Conservation (phyloP, 2,797 vertebrate genomes). For the Lithobates sylvaticus region DNA sequence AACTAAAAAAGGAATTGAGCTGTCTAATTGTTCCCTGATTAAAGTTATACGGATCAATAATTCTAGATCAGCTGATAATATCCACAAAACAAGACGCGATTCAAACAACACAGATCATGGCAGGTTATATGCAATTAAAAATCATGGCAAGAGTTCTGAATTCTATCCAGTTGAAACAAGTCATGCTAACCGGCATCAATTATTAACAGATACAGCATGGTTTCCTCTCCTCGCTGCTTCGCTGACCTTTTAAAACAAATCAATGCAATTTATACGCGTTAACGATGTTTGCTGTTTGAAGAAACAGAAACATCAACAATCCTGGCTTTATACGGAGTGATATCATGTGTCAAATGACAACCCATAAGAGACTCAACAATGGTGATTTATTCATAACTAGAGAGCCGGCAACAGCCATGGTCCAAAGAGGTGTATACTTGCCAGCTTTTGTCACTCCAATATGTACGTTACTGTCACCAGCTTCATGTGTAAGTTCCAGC, state of each 20-base stretch:
- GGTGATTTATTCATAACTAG: slow-evolving; percentile 33
- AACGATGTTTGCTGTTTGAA: slow-evolving; percentile 40
- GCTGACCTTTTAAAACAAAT: slow-evolving; percentile 53
- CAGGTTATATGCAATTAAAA: background rate
- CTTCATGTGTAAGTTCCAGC: background rate
- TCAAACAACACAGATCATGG: background rate
- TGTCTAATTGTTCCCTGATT: background rate
- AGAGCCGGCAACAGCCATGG: background rate
- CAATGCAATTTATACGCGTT: slow-evolving; percentile 47
- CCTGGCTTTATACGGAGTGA: background rate
- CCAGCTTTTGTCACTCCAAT: background rate
- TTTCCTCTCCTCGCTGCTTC: slow-evolving; percentile 10
- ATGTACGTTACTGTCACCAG: background rate
- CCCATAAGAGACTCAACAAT: slow-evolving; percentile 4
- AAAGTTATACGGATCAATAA: background rate
- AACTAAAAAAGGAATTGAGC: background rate
- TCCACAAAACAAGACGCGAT: background rate
- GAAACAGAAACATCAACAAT: slow-evolving; percentile 44
- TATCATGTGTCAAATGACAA: slow-evolving; percentile 37
- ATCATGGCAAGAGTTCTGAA: background rate
- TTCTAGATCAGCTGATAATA: background rate
- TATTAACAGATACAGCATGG: slow-evolving; percentile 38
- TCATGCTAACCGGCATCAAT: slow-evolving; percentile 16
- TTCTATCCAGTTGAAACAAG: background rate
- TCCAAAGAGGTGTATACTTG: background rate